Conservation (phyloP, 2,888 invertebrate genomes). For the Brenthis ino region DNA sequence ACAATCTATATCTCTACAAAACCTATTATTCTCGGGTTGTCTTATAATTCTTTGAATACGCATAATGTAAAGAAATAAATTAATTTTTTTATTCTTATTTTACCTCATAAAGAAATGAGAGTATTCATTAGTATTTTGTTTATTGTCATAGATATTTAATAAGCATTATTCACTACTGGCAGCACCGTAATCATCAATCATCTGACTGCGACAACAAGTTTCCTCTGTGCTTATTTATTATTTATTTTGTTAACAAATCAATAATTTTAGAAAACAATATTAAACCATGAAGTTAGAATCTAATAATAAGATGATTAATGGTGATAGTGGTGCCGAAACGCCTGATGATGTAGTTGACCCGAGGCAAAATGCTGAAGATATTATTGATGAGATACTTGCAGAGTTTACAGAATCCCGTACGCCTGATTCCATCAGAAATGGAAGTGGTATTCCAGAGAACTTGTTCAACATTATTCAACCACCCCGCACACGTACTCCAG, state of each 20-base stretch:
- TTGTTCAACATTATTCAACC: slow-evolving; percentile 73
- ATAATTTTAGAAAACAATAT: slow-evolving; percentile 45
- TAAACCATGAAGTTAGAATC: slow-evolving; percentile 76
- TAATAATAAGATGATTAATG: slow-evolving; percentile 77
- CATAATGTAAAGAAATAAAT: too few species aligned
- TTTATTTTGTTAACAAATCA: slow-evolving; percentile 67
- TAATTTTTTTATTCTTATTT: too few species aligned
- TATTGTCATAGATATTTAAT: too few species aligned
- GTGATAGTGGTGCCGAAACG: slow-evolving; percentile 67
- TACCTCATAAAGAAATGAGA: too few species aligned
- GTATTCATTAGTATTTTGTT: too few species aligned
- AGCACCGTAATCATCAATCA: slow-evolving; percentile 63
- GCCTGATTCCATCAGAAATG: slow-evolving; percentile 60
- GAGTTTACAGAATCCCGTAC: slow-evolving; percentile 74
- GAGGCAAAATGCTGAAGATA: slow-evolving; percentile 75
- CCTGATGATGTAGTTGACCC: slow-evolving; percentile 73
- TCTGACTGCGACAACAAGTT: slow-evolving; percentile 57
- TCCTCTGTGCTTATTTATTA: slow-evolving; percentile 51
- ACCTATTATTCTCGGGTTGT: too few species aligned
- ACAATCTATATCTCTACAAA: too few species aligned
- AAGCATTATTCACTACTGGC: slow-evolving; percentile 41
- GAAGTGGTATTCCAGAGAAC: slow-evolving; percentile 67
- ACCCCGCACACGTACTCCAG: slow-evolving; percentile 72
- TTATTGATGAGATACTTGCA: slow-evolving; percentile 76
- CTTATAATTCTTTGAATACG: too few species aligned